phyloP scores from a whole-genome alignment of 2,888 invertebrate genomes.

The Anoncus sp. region DNA sequence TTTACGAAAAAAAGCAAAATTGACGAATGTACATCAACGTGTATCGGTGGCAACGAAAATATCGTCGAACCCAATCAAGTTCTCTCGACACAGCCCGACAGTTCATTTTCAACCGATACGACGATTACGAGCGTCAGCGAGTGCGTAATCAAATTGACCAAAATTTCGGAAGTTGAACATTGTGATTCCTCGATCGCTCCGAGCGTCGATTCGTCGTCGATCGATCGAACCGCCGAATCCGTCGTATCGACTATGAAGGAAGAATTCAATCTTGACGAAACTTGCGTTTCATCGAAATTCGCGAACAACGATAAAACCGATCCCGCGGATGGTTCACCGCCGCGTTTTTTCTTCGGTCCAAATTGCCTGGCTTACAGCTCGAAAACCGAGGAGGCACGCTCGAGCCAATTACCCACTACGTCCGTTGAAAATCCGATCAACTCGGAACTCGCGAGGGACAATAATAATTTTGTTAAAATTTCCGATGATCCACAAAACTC shows the following conservation, averaged over 20 bases:
- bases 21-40: conserved; percentile 54
- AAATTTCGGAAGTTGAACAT: conserved; percentile 59
- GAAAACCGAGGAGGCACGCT: conserved; percentile 61
- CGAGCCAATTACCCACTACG: conserved; percentile 60
- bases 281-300: conserved; percentile 20
- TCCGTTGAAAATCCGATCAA: conserved; percentile 41
- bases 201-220: conserved; percentile 50
- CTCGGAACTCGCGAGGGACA: conserved; percentile 53
- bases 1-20: conserved; percentile 28
- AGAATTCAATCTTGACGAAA: conserved; percentile 23
- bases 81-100: conserved; percentile 52
- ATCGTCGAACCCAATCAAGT: background rate
- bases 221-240: conserved; percentile 41
- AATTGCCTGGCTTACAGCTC: conserved; percentile 80
- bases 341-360: conserved; percentile 82
- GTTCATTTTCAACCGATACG: conserved; percentile 39
- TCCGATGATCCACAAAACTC: conserved; percentile 35
- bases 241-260: conserved; percentile 44
- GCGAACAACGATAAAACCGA: conserved; percentile 10
- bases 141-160: conserved; percentile 5
- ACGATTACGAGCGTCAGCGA: background rate
- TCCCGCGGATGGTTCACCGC: conserved; percentile 67
- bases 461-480: conserved; percentile 71
- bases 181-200: conserved; percentile 71
- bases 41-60: background rate